Percentiles rank a stretch among this genome's conserved stretches.
These are phyloP conservation scores for Aythya baeri DNA, from an alignment of 2,113 vertebrate species.

Conservation along the genomic window DNA sequence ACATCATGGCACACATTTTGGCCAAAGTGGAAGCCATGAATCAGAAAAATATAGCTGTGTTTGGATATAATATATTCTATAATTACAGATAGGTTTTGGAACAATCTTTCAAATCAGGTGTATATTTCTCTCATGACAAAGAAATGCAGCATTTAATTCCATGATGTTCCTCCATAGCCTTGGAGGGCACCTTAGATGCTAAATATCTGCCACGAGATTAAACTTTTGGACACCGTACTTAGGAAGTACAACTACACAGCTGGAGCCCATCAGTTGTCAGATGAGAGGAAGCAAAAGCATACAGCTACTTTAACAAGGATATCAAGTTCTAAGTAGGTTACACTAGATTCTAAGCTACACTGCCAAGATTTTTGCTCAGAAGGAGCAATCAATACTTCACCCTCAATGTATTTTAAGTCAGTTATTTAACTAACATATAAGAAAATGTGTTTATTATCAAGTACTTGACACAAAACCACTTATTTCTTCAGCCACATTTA, in stretches of 20 bases:
- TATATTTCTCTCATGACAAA: rapidly evolving
- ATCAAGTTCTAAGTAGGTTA: not conserved
- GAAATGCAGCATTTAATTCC: not conserved
- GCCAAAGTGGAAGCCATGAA: not conserved
- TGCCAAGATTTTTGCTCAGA: not conserved
- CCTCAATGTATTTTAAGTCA: not conserved
- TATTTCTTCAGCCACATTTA: not conserved
- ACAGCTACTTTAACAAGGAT: not conserved
- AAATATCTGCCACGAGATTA: not conserved
- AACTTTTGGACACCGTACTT: no score
- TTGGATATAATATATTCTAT: not conserved
- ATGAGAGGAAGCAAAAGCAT: not conserved
- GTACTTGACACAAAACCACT: not conserved
- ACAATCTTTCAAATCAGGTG: not conserved
- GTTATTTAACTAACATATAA: not conserved
- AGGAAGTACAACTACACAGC: not conserved
- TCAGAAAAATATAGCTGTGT: not conserved
- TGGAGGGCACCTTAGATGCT: not conserved
- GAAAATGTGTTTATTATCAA: not conserved
- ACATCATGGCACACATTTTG: rapidly evolving
- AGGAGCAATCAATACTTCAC: not conserved
- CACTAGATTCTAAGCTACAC: not conserved
- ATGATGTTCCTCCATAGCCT: not conserved
- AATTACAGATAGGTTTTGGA: not conserved
- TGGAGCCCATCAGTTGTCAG: not conserved